Percentiles rank a stretch among this genome's conserved stretches.
Evolutionary conservation across 2,113 vertebrate genomes (phyloP).

Genomic region (Psilopsiagon aymara): DNA sequence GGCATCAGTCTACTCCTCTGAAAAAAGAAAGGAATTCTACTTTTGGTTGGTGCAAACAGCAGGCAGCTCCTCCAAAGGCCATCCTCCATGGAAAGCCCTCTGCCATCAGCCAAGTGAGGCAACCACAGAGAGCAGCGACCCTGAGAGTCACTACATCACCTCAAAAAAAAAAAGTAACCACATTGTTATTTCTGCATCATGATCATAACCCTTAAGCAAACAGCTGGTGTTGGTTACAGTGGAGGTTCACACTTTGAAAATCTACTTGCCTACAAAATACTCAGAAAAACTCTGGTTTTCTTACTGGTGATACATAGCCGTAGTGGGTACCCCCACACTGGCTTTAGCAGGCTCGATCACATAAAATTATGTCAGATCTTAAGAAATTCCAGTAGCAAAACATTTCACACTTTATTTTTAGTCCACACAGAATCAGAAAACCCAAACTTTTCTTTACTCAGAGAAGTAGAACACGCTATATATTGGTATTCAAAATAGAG

Average conservation of each 20-base stretch:
- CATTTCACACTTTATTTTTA: not conserved
- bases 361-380: not conserved
- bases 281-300: not conserved
- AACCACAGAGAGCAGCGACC: not conserved
- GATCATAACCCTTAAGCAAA: not conserved
- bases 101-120: not conserved
- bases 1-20: not conserved
- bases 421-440: not conserved
- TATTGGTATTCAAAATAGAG: not conserved
- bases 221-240: not conserved
- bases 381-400: not conserved
- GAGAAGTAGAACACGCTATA: not conserved
- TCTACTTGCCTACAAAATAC: not conserved
- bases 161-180: not conserved
- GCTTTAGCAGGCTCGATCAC: not conserved
- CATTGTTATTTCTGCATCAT: not conserved
- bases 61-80: not conserved
- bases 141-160: not conserved
- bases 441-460: not conserved
- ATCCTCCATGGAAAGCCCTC: not conserved
- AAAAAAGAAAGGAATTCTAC: not conserved
- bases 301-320: not conserved
- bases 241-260: not conserved
- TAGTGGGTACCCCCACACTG: not conserved
- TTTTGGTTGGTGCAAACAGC: rapidly evolving